Evolutionary conservation across 2,888 invertebrate species (phyloP), one percentile per base, ranked within the genome.

Genomic region (Nomada flava): DNA sequence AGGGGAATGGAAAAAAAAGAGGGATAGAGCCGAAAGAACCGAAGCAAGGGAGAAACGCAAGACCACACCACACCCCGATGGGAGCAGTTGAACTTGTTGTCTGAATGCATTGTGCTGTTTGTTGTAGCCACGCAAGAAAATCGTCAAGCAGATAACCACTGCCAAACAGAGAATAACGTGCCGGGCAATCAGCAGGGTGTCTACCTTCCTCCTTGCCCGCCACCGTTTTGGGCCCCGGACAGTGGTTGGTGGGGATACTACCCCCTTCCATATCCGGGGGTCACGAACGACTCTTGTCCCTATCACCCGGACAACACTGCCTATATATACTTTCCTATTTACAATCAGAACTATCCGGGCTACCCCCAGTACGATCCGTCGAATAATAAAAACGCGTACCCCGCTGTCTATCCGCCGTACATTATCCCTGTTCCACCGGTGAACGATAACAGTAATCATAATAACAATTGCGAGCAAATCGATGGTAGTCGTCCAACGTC

Each of bases 51-150:
- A 73, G 57, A 71, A 76, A 76, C 76, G 69, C 68, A 75, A 62
- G 76, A 52, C 59, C 79, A 79, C 71, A 83, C 42, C 76, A 60
- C 59, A 64, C 57, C 71, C 68, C 78, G 70, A 71, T 50, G 63
- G 71, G 62, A 83, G 67, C 68, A 86, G 84, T 82, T 84, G 80
- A 88, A 83, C 59, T 83, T 79, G 85, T 87, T 90, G 85, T 92
- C 87, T 92, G 92, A 91, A 92, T 92, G 91, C 89, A 91, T 90
- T 93, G 89, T 93, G 93, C 92, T 93, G 92, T 93, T 92, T 93
- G 93, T 93, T 93, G 91, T 93, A 93, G 93, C 92, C 89, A 91
- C 89, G 89, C 91, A 91, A 91, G 93, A 93, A 90, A 92, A 92
- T 91, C 91, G 89, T 89, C 92, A 91, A 92, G 88, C 91, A 80